Evolutionary conservation across 2,797 vertebrate species (phyloP), one percentile per base, ranked within the genome.

Genomic region (Catamblyrhynchus diadema): DNA sequence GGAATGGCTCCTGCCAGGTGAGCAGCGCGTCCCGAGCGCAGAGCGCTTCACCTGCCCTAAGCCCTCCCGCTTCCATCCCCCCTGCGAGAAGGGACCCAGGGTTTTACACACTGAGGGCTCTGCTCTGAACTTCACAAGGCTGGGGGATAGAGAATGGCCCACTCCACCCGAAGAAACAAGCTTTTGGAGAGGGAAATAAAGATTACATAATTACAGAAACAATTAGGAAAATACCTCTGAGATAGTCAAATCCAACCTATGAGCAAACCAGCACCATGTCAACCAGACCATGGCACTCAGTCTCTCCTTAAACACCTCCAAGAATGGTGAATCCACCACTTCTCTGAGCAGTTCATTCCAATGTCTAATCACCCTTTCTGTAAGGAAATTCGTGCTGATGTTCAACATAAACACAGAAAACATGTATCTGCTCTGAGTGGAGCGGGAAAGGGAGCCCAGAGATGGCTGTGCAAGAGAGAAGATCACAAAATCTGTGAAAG

Each of bases 11-110:
- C 30, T 28, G 57, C 15, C 32, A 0, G 53, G 28, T 4, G 6
- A n/a, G 28, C 8, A 1, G 30, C 0, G 4, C 4, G 39, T 13
- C 27, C n/a, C 6, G 3, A 9, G 12, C 1, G 5, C n/a, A 1
- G 18, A 19, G 5, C 30, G 1, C 21, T 65, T 35, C 19, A 6
- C 17, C 23, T 22, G 42, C 44, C 16, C 18, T 18, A 6, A 3
- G 2, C 4, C 2, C 3, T 8, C 12, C 5, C 12, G 28, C 10
- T 28, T 51, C 10, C 28, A 51, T 32, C 6, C 54, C 21, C 17
- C 9, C 2, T 0, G 1, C 0, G 22, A 48, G 41, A 41, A 56
- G 20, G 51, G 15, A 25, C 10, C 3, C 5, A 19, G 42, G 39
- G 7, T 27, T 28, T 66, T 13, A 4, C 0, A 3, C 7, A 3